Evolutionary conservation across 2,888 invertebrate species (phyloP).

Genomic region (Acholoe squamosa): DNA sequence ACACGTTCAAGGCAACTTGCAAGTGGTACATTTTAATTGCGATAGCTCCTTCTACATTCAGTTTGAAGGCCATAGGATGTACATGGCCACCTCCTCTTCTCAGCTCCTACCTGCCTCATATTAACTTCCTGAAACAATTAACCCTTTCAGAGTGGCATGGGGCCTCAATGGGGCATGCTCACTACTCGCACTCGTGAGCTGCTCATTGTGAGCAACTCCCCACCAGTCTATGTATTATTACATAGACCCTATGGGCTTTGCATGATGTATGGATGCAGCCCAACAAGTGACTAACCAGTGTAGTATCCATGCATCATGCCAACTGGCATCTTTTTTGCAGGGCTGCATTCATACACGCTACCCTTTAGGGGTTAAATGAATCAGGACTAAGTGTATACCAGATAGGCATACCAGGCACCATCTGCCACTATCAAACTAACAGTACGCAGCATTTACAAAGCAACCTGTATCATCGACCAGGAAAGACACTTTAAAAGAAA

Average conservation of each 20-base stretch:
- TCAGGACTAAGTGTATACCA: background rate
- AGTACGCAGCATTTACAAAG: background rate
- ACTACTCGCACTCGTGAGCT: no score
- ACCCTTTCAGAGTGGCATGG: no score
- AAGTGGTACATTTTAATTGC: slow-evolving; percentile 20
- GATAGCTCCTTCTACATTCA: background rate
- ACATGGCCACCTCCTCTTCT: slow-evolving; percentile 9
- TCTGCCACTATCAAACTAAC: background rate
- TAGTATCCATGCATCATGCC: no score
- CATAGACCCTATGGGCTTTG: no score
- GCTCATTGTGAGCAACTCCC: no score
- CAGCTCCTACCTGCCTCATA: background rate
- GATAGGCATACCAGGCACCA: background rate
- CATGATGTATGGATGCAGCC: no score
- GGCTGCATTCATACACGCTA: no score
- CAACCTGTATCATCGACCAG: background rate
- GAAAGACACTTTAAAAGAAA: background rate
- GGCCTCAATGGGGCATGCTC: no score
- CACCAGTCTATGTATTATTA: no score
- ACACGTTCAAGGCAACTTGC: background rate
- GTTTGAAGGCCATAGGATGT: background rate
- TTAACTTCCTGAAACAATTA: background rate
- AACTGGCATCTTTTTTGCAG: no score
- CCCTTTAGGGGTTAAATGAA: no score
- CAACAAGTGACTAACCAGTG: no score